These are phyloP conservation scores for Stigmatopora argus DNA, from an alignment of 2,113 vertebrate species.

Conservation along the genomic window DNA sequence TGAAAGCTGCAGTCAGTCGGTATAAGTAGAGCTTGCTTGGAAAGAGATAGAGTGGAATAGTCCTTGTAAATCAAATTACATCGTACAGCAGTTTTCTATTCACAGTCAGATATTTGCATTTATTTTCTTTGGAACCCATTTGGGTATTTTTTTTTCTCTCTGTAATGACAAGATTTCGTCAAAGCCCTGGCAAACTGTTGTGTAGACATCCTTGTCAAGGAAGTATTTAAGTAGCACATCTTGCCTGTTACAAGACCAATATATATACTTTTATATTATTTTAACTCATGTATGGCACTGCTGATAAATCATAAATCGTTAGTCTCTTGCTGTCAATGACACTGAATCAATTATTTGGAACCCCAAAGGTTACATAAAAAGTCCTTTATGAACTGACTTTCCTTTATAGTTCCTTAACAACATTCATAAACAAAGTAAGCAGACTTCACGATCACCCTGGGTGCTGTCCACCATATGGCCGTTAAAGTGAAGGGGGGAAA, in stretches of 20 bases:
- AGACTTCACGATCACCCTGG: slow-evolving; percentile 44
- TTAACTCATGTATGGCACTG: too few relatives aligned
- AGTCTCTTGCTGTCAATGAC: background rate
- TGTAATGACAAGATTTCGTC: background rate
- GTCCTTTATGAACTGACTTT: slow-evolving; percentile 1
- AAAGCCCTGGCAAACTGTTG: background rate
- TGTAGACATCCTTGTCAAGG: background rate
- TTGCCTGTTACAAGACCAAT: too few relatives aligned
- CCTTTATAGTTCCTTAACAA: slow-evolving; percentile 41
- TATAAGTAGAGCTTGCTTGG: slow-evolving; percentile 4
- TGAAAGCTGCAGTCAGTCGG: slow-evolving; percentile 26
- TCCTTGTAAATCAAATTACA: background rate
- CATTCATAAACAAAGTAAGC: slow-evolving; percentile 61
- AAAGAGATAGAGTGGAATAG: background rate
- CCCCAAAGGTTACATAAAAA: background rate
- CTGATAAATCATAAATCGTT: background rate
- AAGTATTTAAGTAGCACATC: background rate
- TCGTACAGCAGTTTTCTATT: background rate
- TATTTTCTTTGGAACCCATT: background rate
- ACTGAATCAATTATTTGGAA: background rate
- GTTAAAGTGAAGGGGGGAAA: slow-evolving; percentile 7
- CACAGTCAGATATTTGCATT: background rate
- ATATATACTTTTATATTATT: too few relatives aligned
- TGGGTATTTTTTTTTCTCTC: background rate
- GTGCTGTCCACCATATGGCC: slow-evolving; percentile 65